These are phyloP conservation scores for Apodemus agrarius DNA, from an alignment of 2,797 vertebrate species.

Conservation along the genomic window DNA sequence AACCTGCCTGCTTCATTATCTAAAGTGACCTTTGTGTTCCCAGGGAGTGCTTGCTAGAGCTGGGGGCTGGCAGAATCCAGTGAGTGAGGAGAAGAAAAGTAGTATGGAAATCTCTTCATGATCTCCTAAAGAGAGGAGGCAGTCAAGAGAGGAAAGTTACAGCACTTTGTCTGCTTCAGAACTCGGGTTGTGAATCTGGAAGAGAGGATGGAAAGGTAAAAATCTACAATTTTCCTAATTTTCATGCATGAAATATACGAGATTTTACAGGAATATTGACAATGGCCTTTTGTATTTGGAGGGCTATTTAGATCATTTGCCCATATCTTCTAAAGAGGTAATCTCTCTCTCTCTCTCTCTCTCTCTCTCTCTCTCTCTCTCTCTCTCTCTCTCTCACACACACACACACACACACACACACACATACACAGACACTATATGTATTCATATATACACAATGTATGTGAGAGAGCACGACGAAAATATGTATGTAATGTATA, in stretches of 20 bases:
- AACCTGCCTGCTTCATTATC: not conserved
- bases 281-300: not conserved
- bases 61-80: not conserved
- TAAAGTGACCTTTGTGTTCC: not conserved
- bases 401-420: too few relatives aligned
- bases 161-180: not conserved
- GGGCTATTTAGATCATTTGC: not conserved
- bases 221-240: not conserved
- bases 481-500: too few relatives aligned
- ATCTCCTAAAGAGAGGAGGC: not conserved
- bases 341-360: not conserved
- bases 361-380: not conserved
- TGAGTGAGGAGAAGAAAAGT: not conserved
- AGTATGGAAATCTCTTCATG: not conserved
- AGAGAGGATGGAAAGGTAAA: not conserved
- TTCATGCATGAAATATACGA: too few relatives aligned
- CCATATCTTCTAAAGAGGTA: not conserved
- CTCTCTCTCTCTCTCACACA: too few relatives aligned
- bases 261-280: not conserved
- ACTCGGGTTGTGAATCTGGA: not conserved
- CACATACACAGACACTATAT: too few relatives aligned
- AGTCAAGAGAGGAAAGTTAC: not conserved
- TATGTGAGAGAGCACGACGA: too few relatives aligned
- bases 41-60: too few relatives aligned
- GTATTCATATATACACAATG: too few relatives aligned